Evolutionary conservation across 2,113 vertebrate species (phyloP), one percentile per base, ranked within the genome.

Genomic region (Dasyornis broadbenti): DNA sequence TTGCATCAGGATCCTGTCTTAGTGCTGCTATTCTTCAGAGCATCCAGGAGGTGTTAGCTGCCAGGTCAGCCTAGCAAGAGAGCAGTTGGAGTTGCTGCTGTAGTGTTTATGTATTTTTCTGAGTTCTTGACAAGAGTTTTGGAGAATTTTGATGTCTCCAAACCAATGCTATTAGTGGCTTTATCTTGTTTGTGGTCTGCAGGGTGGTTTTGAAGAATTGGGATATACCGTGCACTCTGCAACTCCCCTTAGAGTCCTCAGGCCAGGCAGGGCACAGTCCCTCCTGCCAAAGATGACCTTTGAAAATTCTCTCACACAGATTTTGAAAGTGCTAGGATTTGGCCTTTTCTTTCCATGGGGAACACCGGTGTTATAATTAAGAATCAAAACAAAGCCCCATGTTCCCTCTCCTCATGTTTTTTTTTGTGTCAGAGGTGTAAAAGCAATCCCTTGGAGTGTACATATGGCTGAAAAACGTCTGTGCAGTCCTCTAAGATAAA

Each of bases 151-250:
- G 11, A 39, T 65, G 13, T 21, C 59, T 86, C 37, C 30, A 63
- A 40, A 69, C 13, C 17, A 17, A 16, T 57, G 18, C 27, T 86
- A 3, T 76, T 69, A 15, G 22, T 64, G 56, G 40, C 35, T 87
- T 93, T 72, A 11, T 85, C 37, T 82, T 61, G 54, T 61, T 13
- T 17, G 31, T 57, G 23, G n/a, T 76, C 37, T 60, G 14, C 44
- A 60, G 44, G 47, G 11, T 60, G 54, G 15, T 59, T 89, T 73
- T 88, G 23, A 79, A 40, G 57, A 54, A 39, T 4, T 86, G 75
- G 39, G 33, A 42, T 90, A n/a, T 13, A 35, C 0, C 0, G 13
- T 11, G 1, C 35, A 22, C 45, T 63, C 52, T 42, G 8, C 60
- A 54, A 22, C n/a, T 82, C 27, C 82, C 49, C 73, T 49, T 33